Base-by-base conservation (phyloP, 2,797 vertebrate species). In the Kryptopterus vitreolus region DNA sequence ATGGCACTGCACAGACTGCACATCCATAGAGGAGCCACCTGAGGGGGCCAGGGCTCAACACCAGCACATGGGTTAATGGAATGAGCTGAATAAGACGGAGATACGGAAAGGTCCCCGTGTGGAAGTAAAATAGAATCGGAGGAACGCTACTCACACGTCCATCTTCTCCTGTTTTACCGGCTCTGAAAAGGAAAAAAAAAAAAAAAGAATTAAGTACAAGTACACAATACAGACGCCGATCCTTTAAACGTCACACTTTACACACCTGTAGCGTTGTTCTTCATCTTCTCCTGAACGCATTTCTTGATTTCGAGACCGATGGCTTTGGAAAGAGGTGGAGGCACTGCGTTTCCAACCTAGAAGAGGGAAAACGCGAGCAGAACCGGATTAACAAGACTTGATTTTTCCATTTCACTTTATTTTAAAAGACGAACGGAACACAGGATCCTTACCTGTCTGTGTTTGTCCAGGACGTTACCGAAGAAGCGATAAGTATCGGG, bases 401-500 rank as follows among this genome's bases (percentile, higher is more conserved):
- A n/a, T n/a, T n/a, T n/a, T n/a, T n/a, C n/a, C n/a, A n/a, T n/a
- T n/a, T n/a, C n/a, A n/a, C n/a, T n/a, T n/a, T n/a, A n/a, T n/a
- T n/a, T n/a, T 11, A 22, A 53, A 55, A 55, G 2, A 22, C 38
- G 18, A 52, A 58, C 9, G 24, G 13, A 59, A 5, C 6, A 59
- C 2, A 29, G 38, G 8, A 35, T 57, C 24, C 20, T 3, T 86
- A 98, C 97, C 95, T 99, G 98, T 88, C 98, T 90, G 94, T 99
- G 98, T 90, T 98, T 97, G 89, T 99, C 98, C 81, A 98, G 91
- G 83, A 98, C 84, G 83, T 98, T 99, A 43, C 98, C 98, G 0
- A 99, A 99, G 81, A 99, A 95, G 68, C 98, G 93, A 83, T 96
- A 99, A 33, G 97, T 97, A 86, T 99, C 98, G 0, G 97, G 97